These are phyloP conservation scores for Gorsachius magnificus DNA, from an alignment of 2,797 vertebrate genomes.

Conservation along the genomic window DNA sequence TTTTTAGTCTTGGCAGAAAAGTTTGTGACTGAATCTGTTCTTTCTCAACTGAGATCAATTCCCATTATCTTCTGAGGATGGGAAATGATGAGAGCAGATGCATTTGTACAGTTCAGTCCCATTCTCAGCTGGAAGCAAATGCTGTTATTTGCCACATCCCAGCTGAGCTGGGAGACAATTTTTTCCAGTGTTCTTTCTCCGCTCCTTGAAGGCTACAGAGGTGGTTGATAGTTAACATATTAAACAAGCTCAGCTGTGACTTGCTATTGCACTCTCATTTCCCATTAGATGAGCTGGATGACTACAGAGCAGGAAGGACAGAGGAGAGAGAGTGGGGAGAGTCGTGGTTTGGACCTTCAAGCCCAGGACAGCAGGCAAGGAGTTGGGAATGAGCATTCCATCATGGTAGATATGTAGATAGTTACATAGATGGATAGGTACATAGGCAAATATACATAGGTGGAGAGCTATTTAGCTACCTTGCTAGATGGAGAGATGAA, in stretches of 20 bases:
- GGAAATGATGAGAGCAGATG: not conserved
- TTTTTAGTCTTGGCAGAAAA: not conserved
- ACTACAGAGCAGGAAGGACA: rapidly evolving
- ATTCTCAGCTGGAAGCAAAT: not conserved
- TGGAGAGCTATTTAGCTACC: not conserved
- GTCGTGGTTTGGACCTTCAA: not conserved
- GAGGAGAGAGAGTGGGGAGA: not conserved
- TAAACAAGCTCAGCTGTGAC: not conserved
- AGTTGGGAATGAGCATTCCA: not conserved
- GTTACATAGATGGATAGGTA: not conserved
- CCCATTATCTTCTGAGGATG: not conserved
- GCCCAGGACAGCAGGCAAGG: not conserved
- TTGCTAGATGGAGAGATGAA: not conserved
- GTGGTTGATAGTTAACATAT: not conserved
- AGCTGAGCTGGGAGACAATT: not conserved
- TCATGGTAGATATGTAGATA: not conserved
- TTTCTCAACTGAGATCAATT: not conserved
- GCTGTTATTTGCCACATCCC: not conserved
- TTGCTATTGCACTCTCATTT: not conserved
- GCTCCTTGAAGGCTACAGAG: not conserved
- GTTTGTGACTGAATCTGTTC: not conserved
- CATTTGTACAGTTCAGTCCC: not conserved
- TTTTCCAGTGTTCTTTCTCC: not conserved
- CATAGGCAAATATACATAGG: not conserved
- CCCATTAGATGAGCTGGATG: not conserved